These are phyloP conservation scores for Opisthocomus hoazin DNA, from an alignment of 2,113 vertebrate species.

Conservation along the genomic window DNA sequence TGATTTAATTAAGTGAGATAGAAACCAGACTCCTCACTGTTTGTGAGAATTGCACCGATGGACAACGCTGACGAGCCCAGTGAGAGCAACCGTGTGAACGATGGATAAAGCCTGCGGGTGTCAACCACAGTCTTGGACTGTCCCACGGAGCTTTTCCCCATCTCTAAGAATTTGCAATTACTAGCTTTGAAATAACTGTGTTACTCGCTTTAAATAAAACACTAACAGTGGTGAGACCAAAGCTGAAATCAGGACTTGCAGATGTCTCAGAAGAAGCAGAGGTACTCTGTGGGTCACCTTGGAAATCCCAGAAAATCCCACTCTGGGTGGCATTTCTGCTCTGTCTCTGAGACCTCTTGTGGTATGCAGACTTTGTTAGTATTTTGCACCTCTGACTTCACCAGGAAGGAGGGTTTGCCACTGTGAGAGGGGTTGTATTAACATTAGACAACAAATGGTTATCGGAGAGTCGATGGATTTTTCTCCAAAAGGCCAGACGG, in stretches of 20 bases:
- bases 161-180: not conserved
- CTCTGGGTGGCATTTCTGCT: not conserved
- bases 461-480: not conserved
- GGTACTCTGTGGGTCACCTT: not conserved
- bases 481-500: not conserved
- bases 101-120: not conserved
- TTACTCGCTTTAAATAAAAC: not conserved
- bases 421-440: not conserved
- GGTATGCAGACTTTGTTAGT: not conserved
- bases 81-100: fast-evolving
- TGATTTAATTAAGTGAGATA: not conserved
- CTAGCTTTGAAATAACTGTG: not conserved
- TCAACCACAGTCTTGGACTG: not conserved
- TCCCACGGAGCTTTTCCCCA: not conserved
- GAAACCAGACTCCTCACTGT: not conserved
- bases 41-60: not conserved
- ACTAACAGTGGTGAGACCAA: not conserved
- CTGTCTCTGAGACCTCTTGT: not conserved
- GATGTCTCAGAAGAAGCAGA: not conserved
- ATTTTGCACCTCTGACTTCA: not conserved
- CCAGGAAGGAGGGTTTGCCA: not conserved
- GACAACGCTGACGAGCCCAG: not conserved
- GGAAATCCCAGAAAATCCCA: not conserved
- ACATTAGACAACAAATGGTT: not conserved
- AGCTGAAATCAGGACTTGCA: not conserved